phyloP scores from a whole-genome alignment of 1,140 invertebrate genomes.

The Halictus rubicundus region DNA sequence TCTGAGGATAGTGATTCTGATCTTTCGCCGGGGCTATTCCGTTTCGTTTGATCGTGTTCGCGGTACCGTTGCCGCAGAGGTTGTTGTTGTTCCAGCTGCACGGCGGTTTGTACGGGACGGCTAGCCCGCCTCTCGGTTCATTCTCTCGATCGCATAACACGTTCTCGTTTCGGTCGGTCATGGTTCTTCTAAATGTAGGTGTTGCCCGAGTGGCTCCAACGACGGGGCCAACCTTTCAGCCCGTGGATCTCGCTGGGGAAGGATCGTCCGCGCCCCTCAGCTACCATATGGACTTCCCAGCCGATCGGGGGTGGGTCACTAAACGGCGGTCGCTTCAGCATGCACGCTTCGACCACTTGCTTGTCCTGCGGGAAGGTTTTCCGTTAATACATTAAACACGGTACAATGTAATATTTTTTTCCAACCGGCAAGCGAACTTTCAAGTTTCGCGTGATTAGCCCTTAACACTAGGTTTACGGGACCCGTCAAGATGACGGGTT shows the following conservation, averaged over 20 bases:
- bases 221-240: slow-evolving; percentile 76
- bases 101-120: slow-evolving; percentile 3
- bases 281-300: slow-evolving; percentile 74
- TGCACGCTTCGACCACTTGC: slow-evolving; percentile 65
- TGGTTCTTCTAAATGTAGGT: slow-evolving; percentile 74
- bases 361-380: slow-evolving; percentile 46
- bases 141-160: slow-evolving; percentile 32
- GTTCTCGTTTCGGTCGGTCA: slow-evolving; percentile 66
- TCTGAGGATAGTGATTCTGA: slow-evolving; percentile 47
- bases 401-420: too few species aligned
- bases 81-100: slow-evolving; percentile 39
- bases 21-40: slow-evolving; percentile 45
- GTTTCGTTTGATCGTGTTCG: slow-evolving; percentile 8
- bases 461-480: too few species aligned
- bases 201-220: slow-evolving; percentile 72
- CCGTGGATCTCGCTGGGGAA: slow-evolving; percentile 71
- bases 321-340: slow-evolving; percentile 66
- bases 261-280: slow-evolving; percentile 58
- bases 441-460: too few species aligned
- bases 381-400: not conserved
- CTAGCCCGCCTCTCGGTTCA: not conserved
- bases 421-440: too few species aligned
- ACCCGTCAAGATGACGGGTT: too few species aligned
- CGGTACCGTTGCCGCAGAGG: slow-evolving; percentile 16
- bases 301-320: slow-evolving; percentile 54